Evolutionary conservation across 2,888 invertebrate genomes (phyloP), one percentile per base, ranked within the genome.

Genomic region (Seira musarum): DNA sequence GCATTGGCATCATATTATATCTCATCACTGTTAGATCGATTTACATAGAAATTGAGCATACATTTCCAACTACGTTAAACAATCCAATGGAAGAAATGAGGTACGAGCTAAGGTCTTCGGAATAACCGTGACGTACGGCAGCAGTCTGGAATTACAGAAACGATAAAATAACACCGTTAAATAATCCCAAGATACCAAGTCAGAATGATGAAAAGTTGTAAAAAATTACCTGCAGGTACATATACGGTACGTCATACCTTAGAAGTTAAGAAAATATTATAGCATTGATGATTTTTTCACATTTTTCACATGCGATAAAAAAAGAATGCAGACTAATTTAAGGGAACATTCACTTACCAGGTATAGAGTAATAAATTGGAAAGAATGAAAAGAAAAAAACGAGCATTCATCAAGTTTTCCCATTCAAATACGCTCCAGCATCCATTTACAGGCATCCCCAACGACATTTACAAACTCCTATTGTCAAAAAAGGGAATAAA

Each of bases 51-150:
- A 30, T 30, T 30, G 30, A 88, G 83, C 93, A 90, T 88, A 94
- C 94, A 94, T 96, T 96, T 86, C 97, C 97, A 87, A 97, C 91
- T 17, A 96, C 96, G 89, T 96, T 98, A 1, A 95, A 94, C 82
- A 96, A 92, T 24, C 97, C 97, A 87, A 98, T 95, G 71, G 94
- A 91, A 70, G 97, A 95, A 83, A 97, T 91, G 85, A 97, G 92
- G 81, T 92, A 92, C 3, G 96, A 95, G 2, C 94, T 93, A 68
- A 93, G 93, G 53, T 93, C 91, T 85, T 94, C 93, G 1, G 90
- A 91, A 87, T 94, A 94, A 0, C 93, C 93, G 82, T 92, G 91
- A 10, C 92, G 91, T 46, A 92, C 91, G 90, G 96, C 93, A 88
- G 95, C 93, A 87, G 97, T 96, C 73, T 95, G 94, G 8, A 30